Percentiles rank a stretch among this genome's conserved stretches.
These are phyloP conservation scores for Hirtodrosophila cameraria DNA, from an alignment of 2,888 invertebrate species.

Conservation along the genomic window DNA sequence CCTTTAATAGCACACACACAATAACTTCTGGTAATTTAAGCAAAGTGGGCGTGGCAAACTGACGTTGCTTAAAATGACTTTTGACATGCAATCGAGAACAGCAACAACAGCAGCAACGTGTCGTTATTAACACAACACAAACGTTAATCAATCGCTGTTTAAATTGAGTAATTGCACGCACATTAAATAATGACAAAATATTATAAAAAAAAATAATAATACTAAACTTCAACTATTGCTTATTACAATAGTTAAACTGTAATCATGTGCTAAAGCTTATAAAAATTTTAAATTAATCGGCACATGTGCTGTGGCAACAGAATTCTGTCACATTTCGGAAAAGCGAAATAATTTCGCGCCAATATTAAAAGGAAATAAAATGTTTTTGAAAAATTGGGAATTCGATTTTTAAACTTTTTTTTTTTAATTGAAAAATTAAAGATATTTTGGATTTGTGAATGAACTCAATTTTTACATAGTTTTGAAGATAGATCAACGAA, in stretches of 20 bases:
- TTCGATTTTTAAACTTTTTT: too few species aligned
- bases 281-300: too few species aligned
- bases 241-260: too few species aligned
- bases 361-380: too few species aligned
- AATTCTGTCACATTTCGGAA: too few species aligned
- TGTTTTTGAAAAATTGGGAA: too few species aligned
- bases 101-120: slow-evolving; percentile 26
- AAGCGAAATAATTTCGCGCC: too few species aligned
- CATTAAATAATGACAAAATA: neutral
- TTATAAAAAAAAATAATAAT: neutral
- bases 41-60: slow-evolving; percentile 28
- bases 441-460: too few species aligned
- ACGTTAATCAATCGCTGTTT: slow-evolving; percentile 31
- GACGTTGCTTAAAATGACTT: slow-evolving; percentile 50
- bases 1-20: neutral
- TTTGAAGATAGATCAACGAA: too few species aligned
- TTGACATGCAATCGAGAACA: slow-evolving; percentile 62
- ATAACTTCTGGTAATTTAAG: slow-evolving; percentile 21
- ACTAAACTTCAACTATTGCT: neutral
- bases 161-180: slow-evolving; percentile 16
- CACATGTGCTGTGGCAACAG: too few species aligned
- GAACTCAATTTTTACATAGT: neutral
- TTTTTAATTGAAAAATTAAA: too few species aligned
- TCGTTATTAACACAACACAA: slow-evolving; percentile 11
- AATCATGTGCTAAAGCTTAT: too few species aligned